Percentiles rank a stretch among this genome's conserved stretches.
Conservation (phyloP, 1,140 invertebrate species). For the Myzus persicae region DNA sequence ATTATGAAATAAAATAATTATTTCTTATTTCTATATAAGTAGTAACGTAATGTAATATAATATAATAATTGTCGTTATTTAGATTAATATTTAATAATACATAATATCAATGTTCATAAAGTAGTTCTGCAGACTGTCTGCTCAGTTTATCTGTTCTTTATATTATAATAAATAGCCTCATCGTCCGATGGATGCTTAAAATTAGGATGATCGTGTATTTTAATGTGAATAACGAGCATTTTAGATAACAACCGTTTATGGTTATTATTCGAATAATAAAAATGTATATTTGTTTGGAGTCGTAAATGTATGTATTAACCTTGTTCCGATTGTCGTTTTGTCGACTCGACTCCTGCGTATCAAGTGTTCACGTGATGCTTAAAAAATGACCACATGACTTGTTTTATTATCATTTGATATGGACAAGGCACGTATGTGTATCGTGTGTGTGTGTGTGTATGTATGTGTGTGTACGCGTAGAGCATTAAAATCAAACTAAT, state of each 20-base stretch:
- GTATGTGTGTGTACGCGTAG: not conserved
- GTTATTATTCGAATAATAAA: conserved; percentile 41
- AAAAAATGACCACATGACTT: conserved; percentile 37
- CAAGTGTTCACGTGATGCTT: conserved; percentile 26
- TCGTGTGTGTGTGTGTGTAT: not conserved
- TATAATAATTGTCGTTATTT: not conserved
- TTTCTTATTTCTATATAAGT: not conserved
- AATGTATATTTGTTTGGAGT: conserved; percentile 5
- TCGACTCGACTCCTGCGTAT: conserved; percentile 9
- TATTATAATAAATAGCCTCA: not conserved
- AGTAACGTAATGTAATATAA: conserved; percentile 17
- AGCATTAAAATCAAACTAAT: conserved; percentile 30
- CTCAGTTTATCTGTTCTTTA: not conserved
- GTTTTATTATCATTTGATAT: conserved; percentile 33
- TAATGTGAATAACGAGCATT: not conserved
- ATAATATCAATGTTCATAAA: conserved; percentile 1
- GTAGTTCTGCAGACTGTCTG: not conserved
- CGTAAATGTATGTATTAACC: conserved; percentile 27
- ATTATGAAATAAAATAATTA: conserved; percentile 8
- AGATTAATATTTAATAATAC: not conserved
- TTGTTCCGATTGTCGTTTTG: conserved; percentile 26
- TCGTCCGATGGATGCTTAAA: not conserved
- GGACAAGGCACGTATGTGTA: not conserved
- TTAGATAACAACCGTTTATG: conserved; percentile 41
- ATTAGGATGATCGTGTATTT: not conserved